A percentile compares a stretch with the other conserved stretches of the same genome.
Conservation (phyloP, 2,113 vertebrate genomes). For the Acrocephalus kingi region DNA sequence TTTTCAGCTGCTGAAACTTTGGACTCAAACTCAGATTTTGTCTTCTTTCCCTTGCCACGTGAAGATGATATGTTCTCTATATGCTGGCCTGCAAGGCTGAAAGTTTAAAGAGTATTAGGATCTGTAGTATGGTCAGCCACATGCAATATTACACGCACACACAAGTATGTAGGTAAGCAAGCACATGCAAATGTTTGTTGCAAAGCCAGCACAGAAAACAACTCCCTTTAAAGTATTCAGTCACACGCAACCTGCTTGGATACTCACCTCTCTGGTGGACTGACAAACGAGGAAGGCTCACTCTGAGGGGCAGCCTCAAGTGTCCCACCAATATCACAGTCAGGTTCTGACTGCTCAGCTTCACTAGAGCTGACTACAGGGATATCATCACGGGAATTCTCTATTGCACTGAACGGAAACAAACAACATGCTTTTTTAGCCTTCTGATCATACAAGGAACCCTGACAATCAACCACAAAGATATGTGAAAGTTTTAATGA, state of each 20-base stretch:
- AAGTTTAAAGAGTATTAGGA: not conserved
- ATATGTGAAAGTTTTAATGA: not conserved
- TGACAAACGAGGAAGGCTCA: conserved; percentile 85
- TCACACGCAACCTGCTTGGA: conserved; percentile 36
- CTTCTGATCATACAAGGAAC: not conserved
- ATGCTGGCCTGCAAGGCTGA: conserved; percentile 78
- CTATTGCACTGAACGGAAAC: conserved; percentile 87
- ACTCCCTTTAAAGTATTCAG: not conserved
- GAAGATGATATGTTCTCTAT: conserved; percentile 80
- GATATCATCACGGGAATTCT: conserved; percentile 85
- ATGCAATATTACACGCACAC: not conserved
- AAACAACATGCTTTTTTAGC: conserved; percentile 84
- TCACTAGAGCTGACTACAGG: conserved; percentile 83
- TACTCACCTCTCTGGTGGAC: conserved; percentile 85
- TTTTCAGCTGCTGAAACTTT: conserved; percentile 70
- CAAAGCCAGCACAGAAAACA: conserved; percentile 3
- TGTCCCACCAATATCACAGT: conserved; percentile 87
- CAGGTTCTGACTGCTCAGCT: conserved; percentile 79
- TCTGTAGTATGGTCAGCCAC: not conserved
- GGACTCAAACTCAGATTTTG: conserved; percentile 77
- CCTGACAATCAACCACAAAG: not conserved
- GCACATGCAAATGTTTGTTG: conserved; percentile 24
- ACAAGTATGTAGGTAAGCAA: conserved; percentile 46
- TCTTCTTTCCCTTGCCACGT: conserved; percentile 76
- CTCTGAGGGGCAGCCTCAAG: conserved; percentile 79